Evolutionary conservation across 1,140 invertebrate genomes (phyloP), one percentile per base, ranked within the genome.

Genomic region (Drosophila ironensis): DNA sequence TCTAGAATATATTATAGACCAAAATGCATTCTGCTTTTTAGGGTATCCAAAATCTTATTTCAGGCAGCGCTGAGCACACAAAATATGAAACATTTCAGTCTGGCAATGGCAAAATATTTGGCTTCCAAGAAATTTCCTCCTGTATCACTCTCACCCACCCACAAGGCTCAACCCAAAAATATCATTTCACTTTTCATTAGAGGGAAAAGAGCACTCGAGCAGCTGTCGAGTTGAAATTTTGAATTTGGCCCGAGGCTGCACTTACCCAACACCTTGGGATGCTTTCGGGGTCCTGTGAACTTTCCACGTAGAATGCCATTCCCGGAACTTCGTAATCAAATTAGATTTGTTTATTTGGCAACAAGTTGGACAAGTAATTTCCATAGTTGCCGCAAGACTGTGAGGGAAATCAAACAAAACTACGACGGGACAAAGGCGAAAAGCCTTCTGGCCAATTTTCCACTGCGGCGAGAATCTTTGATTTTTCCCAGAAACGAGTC

Each of bases 11-110:
- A n/a, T n/a, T n/a, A n/a, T n/a, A n/a, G n/a, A n/a, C n/a, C n/a
- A 14, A 20, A 24, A n/a, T 9, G 0, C 4, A 37, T 11, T 7
- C 30, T 1, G 5, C 2, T 7, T 28, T 2, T 5, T 6, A 48
- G 56, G n/a, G 59, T 63, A 63, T 30, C 7, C 8, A 16, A 56
- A 72, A 72, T 86, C 71, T 69, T 54, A 86, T 86, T 86, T 86
- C 81, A 86, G 61, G 80, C 80, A 61, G 71, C 74, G 53, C 80
- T 86, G 52, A 72, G 47, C 80, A 80, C 71, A 86, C 35, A 74
- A 84, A 84, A 72, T 78, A 38, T 61, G 59, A 63, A 61, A 76
- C 76, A 84, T 24, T 59, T 66, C 47, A 76, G 11, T 48, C 40
- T 27, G 37, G 25, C 35, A 56, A 11, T 25, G 16, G 6, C 14